Conservation (phyloP, 92 coral and sea anemone species). For the Galaxea fascicularis region DNA sequence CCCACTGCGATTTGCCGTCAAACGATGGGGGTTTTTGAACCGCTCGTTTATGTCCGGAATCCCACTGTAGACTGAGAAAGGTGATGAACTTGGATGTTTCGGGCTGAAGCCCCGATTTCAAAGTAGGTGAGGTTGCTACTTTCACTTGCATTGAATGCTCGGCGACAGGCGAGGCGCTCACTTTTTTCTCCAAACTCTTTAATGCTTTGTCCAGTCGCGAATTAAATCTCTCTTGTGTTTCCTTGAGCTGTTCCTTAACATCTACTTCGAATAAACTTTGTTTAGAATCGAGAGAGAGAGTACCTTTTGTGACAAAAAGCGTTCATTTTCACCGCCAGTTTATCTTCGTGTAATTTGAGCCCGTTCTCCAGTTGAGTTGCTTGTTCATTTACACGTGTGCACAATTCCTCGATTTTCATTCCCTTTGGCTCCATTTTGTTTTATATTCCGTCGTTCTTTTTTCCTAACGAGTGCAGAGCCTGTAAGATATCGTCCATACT, state of each 20-base stretch:
- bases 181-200: not conserved
- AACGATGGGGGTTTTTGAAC: conserved; percentile 39
- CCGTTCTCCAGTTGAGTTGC: conserved; percentile 16
- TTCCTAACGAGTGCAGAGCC: not conserved
- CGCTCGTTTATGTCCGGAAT: conserved; percentile 17
- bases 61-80: conserved; percentile 7
- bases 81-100: not conserved
- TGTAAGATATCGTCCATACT: conserved; percentile 20
- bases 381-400: conserved; percentile 18
- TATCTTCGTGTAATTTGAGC: conserved; percentile 38
- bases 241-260: conserved; percentile 18
- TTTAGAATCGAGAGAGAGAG: conserved; percentile 5
- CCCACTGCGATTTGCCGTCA: conserved; percentile 55
- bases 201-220: too few relatives aligned
- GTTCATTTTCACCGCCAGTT: conserved; percentile 23
- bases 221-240: conserved; percentile 24
- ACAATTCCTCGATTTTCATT: not conserved
- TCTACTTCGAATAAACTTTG: conserved; percentile 27
- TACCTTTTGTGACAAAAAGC: conserved; percentile 27
- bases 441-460: conserved; percentile 25
- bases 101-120: not conserved
- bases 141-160: conserved; percentile 21
- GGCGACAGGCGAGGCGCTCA: conserved; percentile 3
- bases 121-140: not conserved
- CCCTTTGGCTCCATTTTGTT: not conserved